These are phyloP conservation scores for Trachelus troglodyta DNA, from an alignment of 2,888 invertebrate genomes.

Conservation along the genomic window DNA sequence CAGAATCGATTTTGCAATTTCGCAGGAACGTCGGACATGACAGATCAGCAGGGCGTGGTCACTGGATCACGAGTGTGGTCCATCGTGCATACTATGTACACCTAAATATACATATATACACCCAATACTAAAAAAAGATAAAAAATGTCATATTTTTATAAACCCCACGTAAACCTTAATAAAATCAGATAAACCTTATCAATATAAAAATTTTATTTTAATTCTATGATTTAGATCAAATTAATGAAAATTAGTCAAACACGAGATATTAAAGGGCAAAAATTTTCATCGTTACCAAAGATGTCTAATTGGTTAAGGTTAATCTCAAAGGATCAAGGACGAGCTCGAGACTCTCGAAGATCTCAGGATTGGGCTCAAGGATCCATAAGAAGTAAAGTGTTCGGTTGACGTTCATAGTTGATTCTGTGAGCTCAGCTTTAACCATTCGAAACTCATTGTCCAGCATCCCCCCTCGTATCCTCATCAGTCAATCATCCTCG, in stretches of 20 bases:
- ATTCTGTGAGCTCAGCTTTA: not conserved
- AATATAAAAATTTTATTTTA: too few relatives aligned
- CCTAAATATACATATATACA: not conserved
- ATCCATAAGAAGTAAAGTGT: not conserved
- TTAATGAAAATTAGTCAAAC: too few relatives aligned
- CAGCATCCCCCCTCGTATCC: not conserved
- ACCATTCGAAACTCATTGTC: not conserved
- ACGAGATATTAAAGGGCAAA: not conserved
- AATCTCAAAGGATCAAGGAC: not conserved
- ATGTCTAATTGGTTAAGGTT: not conserved
- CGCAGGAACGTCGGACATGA: not conserved
- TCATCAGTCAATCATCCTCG: not conserved
- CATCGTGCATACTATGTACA: not conserved
- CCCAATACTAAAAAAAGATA: too few relatives aligned
- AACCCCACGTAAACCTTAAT: too few relatives aligned
- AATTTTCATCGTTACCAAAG: not conserved
- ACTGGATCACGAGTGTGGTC: not conserved
- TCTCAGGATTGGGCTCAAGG: constrained; percentile 6
- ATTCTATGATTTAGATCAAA: too few relatives aligned
- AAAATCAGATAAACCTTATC: too few relatives aligned
- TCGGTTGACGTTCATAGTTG: not conserved
- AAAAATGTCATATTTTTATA: too few relatives aligned
- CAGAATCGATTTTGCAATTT: not conserved
- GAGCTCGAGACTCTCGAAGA: not conserved
- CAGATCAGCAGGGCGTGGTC: not conserved